These are phyloP conservation scores for Petaurus breviceps DNA, from an alignment of 2,113 vertebrate species.

Conservation along the genomic window DNA sequence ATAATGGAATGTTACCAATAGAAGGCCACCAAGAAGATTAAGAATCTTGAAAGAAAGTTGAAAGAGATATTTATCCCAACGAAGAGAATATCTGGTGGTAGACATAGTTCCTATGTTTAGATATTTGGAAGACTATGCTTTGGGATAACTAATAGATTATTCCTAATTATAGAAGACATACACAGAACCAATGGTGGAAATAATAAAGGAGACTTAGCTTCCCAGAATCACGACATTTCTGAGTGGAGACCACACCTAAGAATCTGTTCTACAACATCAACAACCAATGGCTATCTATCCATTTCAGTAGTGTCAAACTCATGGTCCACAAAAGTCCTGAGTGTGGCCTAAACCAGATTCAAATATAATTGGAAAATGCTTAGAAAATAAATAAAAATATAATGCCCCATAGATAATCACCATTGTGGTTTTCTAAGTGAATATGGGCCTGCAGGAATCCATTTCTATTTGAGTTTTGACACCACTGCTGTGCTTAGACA, in stretches of 20 bases:
- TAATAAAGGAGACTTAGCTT: not conserved
- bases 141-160: not conserved
- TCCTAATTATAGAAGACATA: not conserved
- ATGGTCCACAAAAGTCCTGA: not conserved
- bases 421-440: not conserved
- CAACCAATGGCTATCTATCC: not conserved
- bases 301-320: not conserved
- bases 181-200: not conserved
- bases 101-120: not conserved
- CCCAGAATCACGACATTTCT: not conserved
- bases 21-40: not conserved
- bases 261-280: not conserved
- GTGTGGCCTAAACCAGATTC: not conserved
- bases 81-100: not conserved
- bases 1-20: not conserved
- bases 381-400: not conserved
- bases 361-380: not conserved
- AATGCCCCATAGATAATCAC: not conserved
- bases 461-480: not conserved
- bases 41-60: not conserved
- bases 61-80: not conserved
- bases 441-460: not conserved
- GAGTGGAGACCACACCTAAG: not conserved
- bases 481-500: not conserved
- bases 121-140: slow-evolving; percentile 14